Base-by-base conservation (phyloP, 2,797 vertebrate genomes). In the Helicolenus hilgendorfi region DNA sequence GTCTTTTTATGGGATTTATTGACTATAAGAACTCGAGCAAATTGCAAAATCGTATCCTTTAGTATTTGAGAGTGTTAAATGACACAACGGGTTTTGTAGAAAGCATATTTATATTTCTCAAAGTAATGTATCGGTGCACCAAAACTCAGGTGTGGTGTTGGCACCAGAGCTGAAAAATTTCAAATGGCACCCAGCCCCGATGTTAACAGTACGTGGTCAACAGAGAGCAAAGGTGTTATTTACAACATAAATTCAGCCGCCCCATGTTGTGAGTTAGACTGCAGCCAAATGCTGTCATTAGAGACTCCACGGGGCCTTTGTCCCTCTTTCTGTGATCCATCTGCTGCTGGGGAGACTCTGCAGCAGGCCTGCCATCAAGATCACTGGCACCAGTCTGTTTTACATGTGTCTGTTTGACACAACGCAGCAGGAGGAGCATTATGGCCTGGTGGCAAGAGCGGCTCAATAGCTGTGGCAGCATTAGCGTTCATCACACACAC, bases 401-500 rank as follows among this genome's bases (percentile, higher is more conserved):
- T 90, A 77, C 91, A 93, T 76, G 92, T 77, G 88, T 88, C 83
- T 82, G 93, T 81, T 89, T 93, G 89, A 91, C 93, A 88, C 92
- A 69, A 35, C 86, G 1, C 92, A 92, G 94, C 87, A 36, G 91
- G 94, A 84, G 85, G 13, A 1, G 58, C 92, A 82, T 92, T 91
- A 92, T 8, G 85, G 84, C 85, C 92, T 64, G 38, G 72, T 84
- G 88, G 91, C 86, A 81, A 36, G 84, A 91, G 85, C 59, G 8
- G 77, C 83, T 92, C 94, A 75, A 77, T 76, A 63, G 92, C 84
- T 53, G 85, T 63, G 76, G 87, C 85, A 38, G 90, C 88, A 87
- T 94, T 87, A 88, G 72, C 85, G 85, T 72, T 89, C 86, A 92
- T 95, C 91, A 92, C 72, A 2, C 92, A 82, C 81, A 70, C 92